Base-by-base conservation (phyloP, 2,888 invertebrate species). In the Oxycera nigricornis region DNA sequence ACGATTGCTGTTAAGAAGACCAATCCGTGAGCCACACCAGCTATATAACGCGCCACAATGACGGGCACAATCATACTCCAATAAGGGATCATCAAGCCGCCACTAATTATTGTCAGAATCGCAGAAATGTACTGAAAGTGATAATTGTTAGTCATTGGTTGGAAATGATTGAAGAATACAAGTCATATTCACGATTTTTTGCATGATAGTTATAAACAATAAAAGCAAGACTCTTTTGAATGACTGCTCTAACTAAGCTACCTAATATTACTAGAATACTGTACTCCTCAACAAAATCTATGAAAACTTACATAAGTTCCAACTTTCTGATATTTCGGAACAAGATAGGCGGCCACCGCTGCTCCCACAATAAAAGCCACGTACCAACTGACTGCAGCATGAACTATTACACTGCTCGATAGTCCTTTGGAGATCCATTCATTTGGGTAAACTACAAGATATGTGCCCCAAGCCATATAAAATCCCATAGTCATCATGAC, bases 331-430 rank as follows among this genome's bases (percentile, higher is more conserved):
- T 28, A 3, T n/a, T 46, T 26, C n/a, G 4, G 3, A 17, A 68
- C 20, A 1, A 20, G 11, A 50, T 50, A 17, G 1, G 22, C 46
- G 2, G n/a, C 46, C 4, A 46, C 26, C 17, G 50, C 68, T n/a
- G 50, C 46, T 26, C 68, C 68, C 2, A 68, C 11, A n/a, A 68
- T 50, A 30, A 68, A 68, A 3, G 50, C 68, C 4, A 68, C 24
- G n/a, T 68, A 14, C 68, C 68, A 68, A 26, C 50, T 28, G n/a
- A 68, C 17, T 14, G 28, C 14, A 1, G 68, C 50, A 17, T 68
- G 68, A 7, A 68, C 2, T 14, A 28, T 22, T 28, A 17, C 68
- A 2, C 9, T 17, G 11, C 22, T 2, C 7, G 26, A 17, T 28
- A 68, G 26, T 6, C 26, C 26, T 17, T 35, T 24, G 11, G 20